phyloP scores from a whole-genome alignment of 1,140 invertebrate species.

The Drosophila guanche region DNA sequence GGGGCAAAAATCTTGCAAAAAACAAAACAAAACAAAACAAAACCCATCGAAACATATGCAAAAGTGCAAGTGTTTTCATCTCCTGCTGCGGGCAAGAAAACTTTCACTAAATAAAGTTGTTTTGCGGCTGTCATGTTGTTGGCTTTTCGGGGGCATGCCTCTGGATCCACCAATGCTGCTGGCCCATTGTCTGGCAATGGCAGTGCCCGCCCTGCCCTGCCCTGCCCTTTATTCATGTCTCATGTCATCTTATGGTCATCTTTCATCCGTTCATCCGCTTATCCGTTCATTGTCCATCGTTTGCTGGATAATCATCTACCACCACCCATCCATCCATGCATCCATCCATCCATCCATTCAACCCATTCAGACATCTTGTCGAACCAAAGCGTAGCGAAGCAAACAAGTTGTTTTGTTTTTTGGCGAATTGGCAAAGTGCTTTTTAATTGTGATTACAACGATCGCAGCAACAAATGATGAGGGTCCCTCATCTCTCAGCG shows the following conservation, averaged over 20 bases:
- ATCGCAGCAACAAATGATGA: conserved; percentile 36
- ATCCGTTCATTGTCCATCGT: conserved; percentile 23
- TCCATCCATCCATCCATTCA: conserved; percentile 1
- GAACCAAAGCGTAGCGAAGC: conserved; percentile 20
- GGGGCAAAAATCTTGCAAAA: conserved; percentile 10
- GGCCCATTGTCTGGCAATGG: conserved; percentile 23
- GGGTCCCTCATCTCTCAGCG: conserved; percentile 3
- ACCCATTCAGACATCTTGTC: conserved; percentile 8
- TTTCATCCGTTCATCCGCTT: conserved; percentile 12
- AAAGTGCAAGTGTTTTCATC: conserved; percentile 58
- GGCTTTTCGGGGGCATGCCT: conserved; percentile 1
- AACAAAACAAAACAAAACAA: conserved; percentile 10
- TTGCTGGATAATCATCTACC: conserved; percentile 23
- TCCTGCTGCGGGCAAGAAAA: conserved; percentile 53
- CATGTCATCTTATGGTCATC: conserved; percentile 36
- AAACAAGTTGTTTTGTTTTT: conserved; percentile 48
- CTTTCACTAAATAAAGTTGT: conserved; percentile 49
- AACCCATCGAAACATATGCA: conserved; percentile 24
- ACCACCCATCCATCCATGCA: neutral
- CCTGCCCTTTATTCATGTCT: neutral
- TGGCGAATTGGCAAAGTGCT: conserved; percentile 64
- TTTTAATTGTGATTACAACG: conserved; percentile 72
- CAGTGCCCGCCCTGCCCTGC: neutral
- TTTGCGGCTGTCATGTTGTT: conserved; percentile 1
- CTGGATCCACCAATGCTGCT: conserved; percentile 9